phyloP scores from a whole-genome alignment of 2,113 vertebrate genomes.

The Dasypus novemcinctus region DNA sequence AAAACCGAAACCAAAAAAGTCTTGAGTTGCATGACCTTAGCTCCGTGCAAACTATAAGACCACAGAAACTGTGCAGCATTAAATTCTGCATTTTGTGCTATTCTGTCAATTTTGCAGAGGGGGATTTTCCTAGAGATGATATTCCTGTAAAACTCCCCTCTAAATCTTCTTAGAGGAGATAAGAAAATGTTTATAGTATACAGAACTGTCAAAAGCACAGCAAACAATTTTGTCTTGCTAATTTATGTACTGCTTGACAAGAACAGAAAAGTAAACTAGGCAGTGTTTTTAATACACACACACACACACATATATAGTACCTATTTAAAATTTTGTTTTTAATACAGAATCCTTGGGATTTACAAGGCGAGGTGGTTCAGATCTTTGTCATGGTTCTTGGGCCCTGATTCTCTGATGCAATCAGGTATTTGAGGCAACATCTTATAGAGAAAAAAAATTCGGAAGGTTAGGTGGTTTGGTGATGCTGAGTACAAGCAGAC shows the following conservation, averaged over 20 bases:
- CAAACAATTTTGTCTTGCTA: background rate
- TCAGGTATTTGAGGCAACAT: background rate
- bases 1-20: conserved; percentile 21
- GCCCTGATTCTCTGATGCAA: background rate
- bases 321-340: conserved; percentile 11
- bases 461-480: background rate
- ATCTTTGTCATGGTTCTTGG: background rate
- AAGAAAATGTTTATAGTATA: conserved; percentile 6
- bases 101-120: background rate
- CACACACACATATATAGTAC: too few relatives aligned
- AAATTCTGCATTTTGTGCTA: background rate
- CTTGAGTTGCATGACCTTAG: background rate
- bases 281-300: conserved; percentile 22
- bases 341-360: background rate
- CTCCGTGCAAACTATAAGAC: background rate
- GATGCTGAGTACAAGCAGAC: background rate
- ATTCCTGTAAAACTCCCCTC: background rate
- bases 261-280: background rate
- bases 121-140: background rate
- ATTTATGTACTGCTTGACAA: background rate
- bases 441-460: background rate
- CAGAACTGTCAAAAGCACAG: background rate
- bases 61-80: background rate
- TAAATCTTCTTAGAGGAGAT: background rate
- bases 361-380: background rate